Base-by-base conservation (phyloP, 1,140 invertebrate genomes). In the Drosophila kohkoa region DNA sequence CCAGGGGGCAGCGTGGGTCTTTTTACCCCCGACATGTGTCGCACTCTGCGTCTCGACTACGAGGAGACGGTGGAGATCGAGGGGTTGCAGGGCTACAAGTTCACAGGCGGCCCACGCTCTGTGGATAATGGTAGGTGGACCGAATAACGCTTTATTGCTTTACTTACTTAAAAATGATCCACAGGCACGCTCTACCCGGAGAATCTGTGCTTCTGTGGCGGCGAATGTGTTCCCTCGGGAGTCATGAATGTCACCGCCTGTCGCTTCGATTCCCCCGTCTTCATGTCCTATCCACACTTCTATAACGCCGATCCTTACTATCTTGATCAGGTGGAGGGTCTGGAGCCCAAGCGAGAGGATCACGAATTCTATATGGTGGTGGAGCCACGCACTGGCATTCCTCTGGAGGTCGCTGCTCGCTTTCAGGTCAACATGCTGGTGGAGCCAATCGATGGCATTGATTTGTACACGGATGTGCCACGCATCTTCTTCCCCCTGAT, bases 271-370 rank as follows among this genome's bases (percentile, higher is more conserved):
- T 95, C 96, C 3, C 97, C 97, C 0, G 95, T 96, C 0, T 97
- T 96, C 75, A 93, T 98, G 64, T 97, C 97, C 5, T 95, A 96
- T 76, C 97, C 98, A 0, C 97, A 99, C 92, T 98, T 98, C 93
- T 96, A 96, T 81, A 93, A 96, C 62, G 97, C 95, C 1, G 97
- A 98, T 93, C 93, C 94, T 0, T 94, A 89, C 76, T 96, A 97
- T 60, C 73, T 92, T 6, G 74, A 95, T 0, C 92, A 93, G 25
- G 95, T 98, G 1, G 92, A 93, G 1, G 97, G 97, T 25, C 91
- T 98, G 92, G 65, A 93, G 0, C 97, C 98, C 0, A 91, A 95
- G 28, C 93, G 94, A 62, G 91, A 94, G 0, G 93, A 95, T 73
- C 97, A 98, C 81, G 93, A 95, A 65, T 96, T 96, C 82, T 94